Evolutionary conservation across 2,888 invertebrate genomes (phyloP).

Genomic region (Eupithecia exiguata): DNA sequence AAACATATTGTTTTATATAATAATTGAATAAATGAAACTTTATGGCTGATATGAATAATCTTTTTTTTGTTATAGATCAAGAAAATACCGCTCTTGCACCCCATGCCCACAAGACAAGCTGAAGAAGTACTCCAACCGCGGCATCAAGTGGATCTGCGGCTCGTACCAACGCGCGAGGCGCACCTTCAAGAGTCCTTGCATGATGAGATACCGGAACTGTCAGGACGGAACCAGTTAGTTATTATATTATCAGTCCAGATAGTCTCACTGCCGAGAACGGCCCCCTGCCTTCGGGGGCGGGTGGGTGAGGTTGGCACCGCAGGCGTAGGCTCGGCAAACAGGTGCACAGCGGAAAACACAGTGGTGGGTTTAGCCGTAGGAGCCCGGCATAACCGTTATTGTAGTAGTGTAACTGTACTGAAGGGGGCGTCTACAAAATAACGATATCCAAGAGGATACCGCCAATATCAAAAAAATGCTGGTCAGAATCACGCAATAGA

Average conservation of each 20-base stretch:
- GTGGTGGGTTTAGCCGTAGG: too few species aligned
- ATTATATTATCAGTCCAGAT: background rate
- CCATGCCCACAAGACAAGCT: slow-evolving; percentile 66
- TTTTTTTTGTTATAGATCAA: slow-evolving; percentile 47
- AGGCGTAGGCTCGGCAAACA: too few species aligned
- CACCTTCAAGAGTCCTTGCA: slow-evolving; percentile 66
- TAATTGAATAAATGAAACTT: too few species aligned
- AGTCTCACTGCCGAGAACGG: background rate
- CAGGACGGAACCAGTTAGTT: slow-evolving; percentile 68
- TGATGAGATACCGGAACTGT: slow-evolving; percentile 73
- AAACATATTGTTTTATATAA: too few species aligned
- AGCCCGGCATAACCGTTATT: too few species aligned
- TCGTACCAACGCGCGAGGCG: slow-evolving; percentile 66
- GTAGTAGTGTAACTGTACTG: too few species aligned
- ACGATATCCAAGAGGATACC: too few species aligned
- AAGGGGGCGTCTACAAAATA: too few species aligned
- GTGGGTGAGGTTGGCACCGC: background rate
- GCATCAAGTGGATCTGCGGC: slow-evolving; percentile 69
- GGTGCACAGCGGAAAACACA: too few species aligned
- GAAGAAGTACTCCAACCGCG: slow-evolving; percentile 56
- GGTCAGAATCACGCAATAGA: background rate
- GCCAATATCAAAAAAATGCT: background rate
- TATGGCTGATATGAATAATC: too few species aligned
- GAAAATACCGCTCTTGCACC: slow-evolving; percentile 57
- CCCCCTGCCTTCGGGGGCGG: background rate